Evolutionary conservation across 1,140 invertebrate species (phyloP).

Genomic region (Drosophila leontia): DNA sequence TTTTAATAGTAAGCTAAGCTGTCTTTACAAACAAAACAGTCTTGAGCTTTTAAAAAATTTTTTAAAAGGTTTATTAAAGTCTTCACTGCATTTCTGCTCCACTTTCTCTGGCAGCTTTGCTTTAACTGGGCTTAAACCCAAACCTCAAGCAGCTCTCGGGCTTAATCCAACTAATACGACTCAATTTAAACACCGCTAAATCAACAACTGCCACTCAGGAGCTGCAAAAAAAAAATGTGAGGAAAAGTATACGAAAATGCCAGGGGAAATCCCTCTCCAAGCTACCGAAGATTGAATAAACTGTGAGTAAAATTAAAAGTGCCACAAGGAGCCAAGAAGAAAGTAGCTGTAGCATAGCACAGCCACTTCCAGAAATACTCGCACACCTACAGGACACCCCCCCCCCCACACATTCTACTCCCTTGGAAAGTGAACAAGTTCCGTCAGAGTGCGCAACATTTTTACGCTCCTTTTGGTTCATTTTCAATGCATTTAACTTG

Average conservation of each 20-base stretch:
- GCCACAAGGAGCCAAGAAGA: constrained; percentile 51
- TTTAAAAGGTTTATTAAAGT: background rate
- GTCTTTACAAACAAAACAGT: no score
- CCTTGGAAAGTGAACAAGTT: constrained; percentile 49
- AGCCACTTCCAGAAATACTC: constrained; percentile 15
- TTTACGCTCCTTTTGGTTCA: constrained; percentile 83
- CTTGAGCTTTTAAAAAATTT: fast-evolving
- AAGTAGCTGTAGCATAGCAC: constrained; percentile 18
- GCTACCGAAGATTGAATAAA: constrained; percentile 76
- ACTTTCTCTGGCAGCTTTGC: background rate
- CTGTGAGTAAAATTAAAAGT: constrained; percentile 82
- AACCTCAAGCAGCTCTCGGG: constrained; percentile 58
- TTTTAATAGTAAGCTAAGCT: background rate
- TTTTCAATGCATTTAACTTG: constrained; percentile 85
- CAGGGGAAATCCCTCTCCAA: constrained; percentile 25
- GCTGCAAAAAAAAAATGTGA: constrained; percentile 7
- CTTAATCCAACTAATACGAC: constrained; percentile 79
- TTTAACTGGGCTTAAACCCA: constrained; percentile 15
- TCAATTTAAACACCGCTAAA: constrained; percentile 84
- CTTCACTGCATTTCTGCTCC: background rate
- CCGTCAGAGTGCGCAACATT: constrained; percentile 74
- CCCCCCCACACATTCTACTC: background rate
- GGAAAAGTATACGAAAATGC: constrained; percentile 4
- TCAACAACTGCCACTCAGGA: constrained; percentile 82
- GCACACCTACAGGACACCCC: constrained; percentile 34